phyloP scores from a whole-genome alignment of 2,113 vertebrate species.

The Malurus alboscapulatus region DNA sequence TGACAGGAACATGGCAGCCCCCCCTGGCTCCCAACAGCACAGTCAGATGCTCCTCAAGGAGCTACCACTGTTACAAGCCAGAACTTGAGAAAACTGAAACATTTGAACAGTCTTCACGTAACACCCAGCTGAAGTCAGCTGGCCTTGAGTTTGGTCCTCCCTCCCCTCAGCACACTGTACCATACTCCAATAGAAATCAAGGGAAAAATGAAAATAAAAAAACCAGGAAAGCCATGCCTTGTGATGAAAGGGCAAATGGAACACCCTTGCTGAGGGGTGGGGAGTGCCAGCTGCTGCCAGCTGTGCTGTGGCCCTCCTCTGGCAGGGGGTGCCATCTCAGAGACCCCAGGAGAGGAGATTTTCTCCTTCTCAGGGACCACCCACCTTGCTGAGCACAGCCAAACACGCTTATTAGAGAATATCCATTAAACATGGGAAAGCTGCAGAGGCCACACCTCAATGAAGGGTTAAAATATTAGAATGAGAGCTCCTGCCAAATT shows the following conservation, averaged over 20 bases:
- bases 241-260: accelerated
- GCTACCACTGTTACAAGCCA: background rate
- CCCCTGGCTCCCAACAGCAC: background rate
- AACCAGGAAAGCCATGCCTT: background rate
- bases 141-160: background rate
- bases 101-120: no score
- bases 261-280: background rate
- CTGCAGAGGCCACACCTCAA: background rate
- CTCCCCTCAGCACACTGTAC: background rate
- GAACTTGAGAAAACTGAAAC: background rate
- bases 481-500: background rate
- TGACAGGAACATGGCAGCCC: background rate
- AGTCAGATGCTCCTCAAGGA: background rate
- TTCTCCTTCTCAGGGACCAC: background rate
- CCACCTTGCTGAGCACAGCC: background rate
- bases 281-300: background rate
- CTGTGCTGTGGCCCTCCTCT: background rate
- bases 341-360: background rate
- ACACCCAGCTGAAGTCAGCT: background rate
- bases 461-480: background rate
- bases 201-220: background rate
- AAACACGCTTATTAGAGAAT: background rate
- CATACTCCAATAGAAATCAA: background rate
- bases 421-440: background rate
- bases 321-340: background rate